A percentile compares a stretch with the other conserved stretches of the same genome.
Conservation (phyloP, 2,113 vertebrate species). For the Columba janthina region DNA sequence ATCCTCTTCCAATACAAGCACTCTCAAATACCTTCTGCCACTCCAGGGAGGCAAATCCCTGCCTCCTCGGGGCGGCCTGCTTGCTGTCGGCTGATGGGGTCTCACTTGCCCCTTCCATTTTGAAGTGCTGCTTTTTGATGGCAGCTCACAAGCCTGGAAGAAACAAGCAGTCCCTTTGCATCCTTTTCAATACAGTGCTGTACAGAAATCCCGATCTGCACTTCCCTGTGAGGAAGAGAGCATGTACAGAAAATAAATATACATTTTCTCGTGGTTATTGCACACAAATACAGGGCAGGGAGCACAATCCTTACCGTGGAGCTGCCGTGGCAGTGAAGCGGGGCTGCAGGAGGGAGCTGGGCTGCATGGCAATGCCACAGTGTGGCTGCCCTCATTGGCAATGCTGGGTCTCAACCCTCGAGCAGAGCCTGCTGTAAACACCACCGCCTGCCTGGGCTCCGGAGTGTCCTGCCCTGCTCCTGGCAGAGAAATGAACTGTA, state of each 20-base stretch:
- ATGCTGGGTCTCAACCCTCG: slow-evolving; percentile 10
- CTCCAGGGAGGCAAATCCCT: not conserved
- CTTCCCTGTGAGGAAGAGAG: not conserved
- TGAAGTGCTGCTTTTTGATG: not conserved
- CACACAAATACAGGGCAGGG: not conserved
- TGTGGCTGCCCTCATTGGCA: slow-evolving; percentile 6
- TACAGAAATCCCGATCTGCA: accelerated
- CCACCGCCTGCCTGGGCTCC: not conserved
- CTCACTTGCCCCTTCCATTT: not conserved
- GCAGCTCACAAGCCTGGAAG: not conserved
- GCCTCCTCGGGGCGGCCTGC: not conserved
- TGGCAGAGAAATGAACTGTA: not conserved
- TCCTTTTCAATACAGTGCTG: not conserved
- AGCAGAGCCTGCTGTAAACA: not conserved
- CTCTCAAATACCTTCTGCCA: not conserved
- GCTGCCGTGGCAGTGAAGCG: accelerated
- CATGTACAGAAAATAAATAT: accelerated
- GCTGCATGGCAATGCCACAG: not conserved
- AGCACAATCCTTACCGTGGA: not conserved
- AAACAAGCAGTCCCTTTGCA: not conserved
- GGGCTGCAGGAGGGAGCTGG: not conserved
- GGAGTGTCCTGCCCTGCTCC: not conserved
- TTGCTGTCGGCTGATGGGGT: not conserved
- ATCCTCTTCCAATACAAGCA: not conserved
- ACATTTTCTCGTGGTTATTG: accelerated